Evolutionary conservation across 1,140 invertebrate species (phyloP).

Genomic region (Nixonia krombeini): DNA sequence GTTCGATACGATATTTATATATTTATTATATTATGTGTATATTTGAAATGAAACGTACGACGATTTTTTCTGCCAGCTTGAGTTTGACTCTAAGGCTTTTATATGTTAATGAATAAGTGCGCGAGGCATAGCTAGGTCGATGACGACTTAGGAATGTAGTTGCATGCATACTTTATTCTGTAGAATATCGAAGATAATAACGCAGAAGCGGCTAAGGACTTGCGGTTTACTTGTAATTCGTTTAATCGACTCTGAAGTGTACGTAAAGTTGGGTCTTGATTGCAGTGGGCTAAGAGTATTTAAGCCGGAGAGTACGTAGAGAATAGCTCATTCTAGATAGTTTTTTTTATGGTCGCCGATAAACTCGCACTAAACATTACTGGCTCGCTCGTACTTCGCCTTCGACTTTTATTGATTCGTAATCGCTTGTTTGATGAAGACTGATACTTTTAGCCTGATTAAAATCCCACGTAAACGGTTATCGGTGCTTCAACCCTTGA

Average conservation of each 20-base stretch:
- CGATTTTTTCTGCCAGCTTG: constrained; percentile 30
- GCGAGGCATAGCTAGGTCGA: constrained; percentile 33
- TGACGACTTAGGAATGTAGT: constrained; percentile 36
- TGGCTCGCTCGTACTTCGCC: too few species aligned
- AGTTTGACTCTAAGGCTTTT: constrained; percentile 32
- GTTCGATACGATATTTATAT: too few species aligned
- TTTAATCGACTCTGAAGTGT: constrained; percentile 1
- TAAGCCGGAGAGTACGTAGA: too few species aligned
- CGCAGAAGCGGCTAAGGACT: constrained; percentile 18
- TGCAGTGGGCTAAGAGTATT: too few species aligned
- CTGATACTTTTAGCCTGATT: constrained; percentile 15
- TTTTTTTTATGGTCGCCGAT: too few species aligned
- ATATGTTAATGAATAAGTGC: constrained; percentile 30
- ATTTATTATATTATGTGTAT: too few species aligned
- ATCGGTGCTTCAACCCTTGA: too few species aligned
- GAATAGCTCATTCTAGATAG: not conserved
- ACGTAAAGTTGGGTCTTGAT: not conserved
- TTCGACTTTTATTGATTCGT: constrained; percentile 15
- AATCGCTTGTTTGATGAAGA: constrained; percentile 33
- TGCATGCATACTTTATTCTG: constrained; percentile 49
- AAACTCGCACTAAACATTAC: too few species aligned
- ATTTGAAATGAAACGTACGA: too few species aligned
- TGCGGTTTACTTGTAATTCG: constrained; percentile 21
- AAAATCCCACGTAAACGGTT: too few species aligned
- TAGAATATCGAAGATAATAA: constrained; percentile 40